Conservation (phyloP, 2,888 invertebrate species). For the Tricholauxania praeusta region DNA sequence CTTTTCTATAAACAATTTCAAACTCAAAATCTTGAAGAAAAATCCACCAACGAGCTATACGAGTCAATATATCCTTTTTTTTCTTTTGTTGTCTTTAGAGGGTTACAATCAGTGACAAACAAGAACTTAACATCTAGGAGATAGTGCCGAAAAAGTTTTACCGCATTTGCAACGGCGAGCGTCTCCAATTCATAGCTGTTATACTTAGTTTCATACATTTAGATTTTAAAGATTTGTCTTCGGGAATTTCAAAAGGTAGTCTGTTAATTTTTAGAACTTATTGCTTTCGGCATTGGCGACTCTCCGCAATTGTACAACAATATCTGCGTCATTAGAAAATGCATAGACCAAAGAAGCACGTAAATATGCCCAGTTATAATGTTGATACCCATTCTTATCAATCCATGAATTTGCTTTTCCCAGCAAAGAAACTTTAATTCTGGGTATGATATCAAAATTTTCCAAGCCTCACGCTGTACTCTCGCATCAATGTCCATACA, state of each 20-base stretch:
- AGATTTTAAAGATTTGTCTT: background rate
- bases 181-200: constrained; percentile 9
- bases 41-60: constrained; percentile 28
- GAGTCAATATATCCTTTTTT: too few species aligned
- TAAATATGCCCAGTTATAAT: constrained; percentile 42
- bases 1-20: constrained; percentile 18
- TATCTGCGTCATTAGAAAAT: constrained; percentile 41
- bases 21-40: constrained; percentile 31
- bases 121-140: constrained; percentile 27
- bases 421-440: constrained; percentile 37
- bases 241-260: constrained; percentile 20
- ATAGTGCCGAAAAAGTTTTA: constrained; percentile 24
- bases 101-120: constrained; percentile 36
- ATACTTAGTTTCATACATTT: too few species aligned
- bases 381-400: constrained; percentile 42
- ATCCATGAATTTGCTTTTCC: constrained; percentile 42
- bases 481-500: constrained; percentile 41
- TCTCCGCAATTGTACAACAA: too few species aligned
- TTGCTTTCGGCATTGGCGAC: constrained; percentile 39
- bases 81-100: too few species aligned
- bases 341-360: constrained; percentile 41
- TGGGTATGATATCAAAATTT: constrained; percentile 42
- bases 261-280: constrained; percentile 27
- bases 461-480: constrained; percentile 41
- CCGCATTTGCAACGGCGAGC: background rate